phyloP scores from a whole-genome alignment of 2,888 invertebrate genomes.

The Drosophila kambysellisi region DNA sequence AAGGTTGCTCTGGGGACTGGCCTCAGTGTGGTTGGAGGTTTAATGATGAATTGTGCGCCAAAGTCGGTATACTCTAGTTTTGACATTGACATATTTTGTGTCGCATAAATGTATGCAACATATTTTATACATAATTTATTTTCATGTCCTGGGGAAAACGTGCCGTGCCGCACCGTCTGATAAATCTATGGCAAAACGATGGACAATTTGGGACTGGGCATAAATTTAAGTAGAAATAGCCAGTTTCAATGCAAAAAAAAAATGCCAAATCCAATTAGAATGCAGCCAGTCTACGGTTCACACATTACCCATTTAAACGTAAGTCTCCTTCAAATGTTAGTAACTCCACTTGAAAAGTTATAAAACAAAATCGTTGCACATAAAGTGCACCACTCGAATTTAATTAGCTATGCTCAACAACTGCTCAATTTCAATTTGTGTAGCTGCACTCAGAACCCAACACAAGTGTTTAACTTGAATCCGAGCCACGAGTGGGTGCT shows the following conservation, averaged over 20 bases:
- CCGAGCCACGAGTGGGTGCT: slow-evolving; percentile 9
- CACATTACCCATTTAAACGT: not conserved
- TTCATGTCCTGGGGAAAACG: slow-evolving; percentile 29
- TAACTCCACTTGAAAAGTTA: not conserved
- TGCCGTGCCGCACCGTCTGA: not conserved
- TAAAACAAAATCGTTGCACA: slow-evolving; percentile 6
- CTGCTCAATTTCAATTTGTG: slow-evolving; percentile 32
- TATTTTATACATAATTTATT: slow-evolving; percentile 58
- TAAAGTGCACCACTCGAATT: slow-evolving; percentile 34
- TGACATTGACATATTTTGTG: slow-evolving; percentile 77
- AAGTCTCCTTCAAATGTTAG: not conserved
- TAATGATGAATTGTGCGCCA: slow-evolving; percentile 73
- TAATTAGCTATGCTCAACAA: slow-evolving; percentile 47
- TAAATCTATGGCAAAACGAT: slow-evolving; percentile 39
- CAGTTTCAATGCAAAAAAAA: not conserved
- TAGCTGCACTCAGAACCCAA: slow-evolving; percentile 20
- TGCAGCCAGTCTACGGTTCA: not conserved
- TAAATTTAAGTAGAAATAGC: slow-evolving; percentile 11
- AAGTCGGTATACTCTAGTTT: slow-evolving; percentile 60
- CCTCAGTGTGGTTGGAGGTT: slow-evolving; percentile 31
- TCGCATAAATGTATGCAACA: slow-evolving; percentile 70
- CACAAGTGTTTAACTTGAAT: slow-evolving; percentile 44
- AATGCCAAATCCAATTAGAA: not conserved
- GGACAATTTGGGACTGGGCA: slow-evolving; percentile 26
- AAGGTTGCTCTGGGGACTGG: slow-evolving; percentile 50